Evolutionary conservation across 23 tunicate genomes (phyloP).

Genomic region (Ascidia mentula): DNA sequence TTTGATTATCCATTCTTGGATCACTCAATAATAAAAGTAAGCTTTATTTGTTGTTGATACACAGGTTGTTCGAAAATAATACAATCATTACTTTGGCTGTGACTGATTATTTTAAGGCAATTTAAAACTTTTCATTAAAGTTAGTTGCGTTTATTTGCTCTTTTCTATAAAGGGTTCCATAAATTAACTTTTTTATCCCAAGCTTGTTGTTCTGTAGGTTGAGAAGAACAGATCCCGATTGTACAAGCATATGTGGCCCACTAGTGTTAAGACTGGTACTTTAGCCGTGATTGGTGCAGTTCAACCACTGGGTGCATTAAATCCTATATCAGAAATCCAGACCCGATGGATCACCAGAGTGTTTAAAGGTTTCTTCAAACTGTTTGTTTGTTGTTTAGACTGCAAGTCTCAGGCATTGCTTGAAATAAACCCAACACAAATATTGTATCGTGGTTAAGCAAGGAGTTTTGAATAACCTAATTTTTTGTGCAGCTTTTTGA

Average conservation of each 20-base stretch:
- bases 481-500: too few relatives aligned
- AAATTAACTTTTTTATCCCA: too few relatives aligned
- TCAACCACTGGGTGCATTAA: slow-evolving; percentile 77
- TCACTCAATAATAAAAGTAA: slow-evolving; percentile 50
- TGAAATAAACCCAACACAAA: too few relatives aligned
- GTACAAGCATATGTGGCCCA: slow-evolving; percentile 71
- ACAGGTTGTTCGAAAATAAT: not conserved
- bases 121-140: too few relatives aligned
- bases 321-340: slow-evolving; percentile 79
- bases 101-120: too few relatives aligned
- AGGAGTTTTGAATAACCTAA: too few relatives aligned
- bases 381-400: too few relatives aligned
- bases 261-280: slow-evolving; percentile 16
- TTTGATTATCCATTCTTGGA: slow-evolving; percentile 56
- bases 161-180: too few relatives aligned
- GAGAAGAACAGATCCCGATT: slow-evolving; percentile 4
- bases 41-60: not conserved
- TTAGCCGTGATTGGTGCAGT: slow-evolving; percentile 70
- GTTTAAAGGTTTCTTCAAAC: slow-evolving; percentile 45
- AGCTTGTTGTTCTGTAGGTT: not conserved
- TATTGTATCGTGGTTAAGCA: too few relatives aligned
- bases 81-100: too few relatives aligned
- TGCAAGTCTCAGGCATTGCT: too few relatives aligned
- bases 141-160: too few relatives aligned
- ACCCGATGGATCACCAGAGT: slow-evolving; percentile 76